Base-by-base conservation (phyloP, 1,140 invertebrate species). In the Plodia interpunctella region DNA sequence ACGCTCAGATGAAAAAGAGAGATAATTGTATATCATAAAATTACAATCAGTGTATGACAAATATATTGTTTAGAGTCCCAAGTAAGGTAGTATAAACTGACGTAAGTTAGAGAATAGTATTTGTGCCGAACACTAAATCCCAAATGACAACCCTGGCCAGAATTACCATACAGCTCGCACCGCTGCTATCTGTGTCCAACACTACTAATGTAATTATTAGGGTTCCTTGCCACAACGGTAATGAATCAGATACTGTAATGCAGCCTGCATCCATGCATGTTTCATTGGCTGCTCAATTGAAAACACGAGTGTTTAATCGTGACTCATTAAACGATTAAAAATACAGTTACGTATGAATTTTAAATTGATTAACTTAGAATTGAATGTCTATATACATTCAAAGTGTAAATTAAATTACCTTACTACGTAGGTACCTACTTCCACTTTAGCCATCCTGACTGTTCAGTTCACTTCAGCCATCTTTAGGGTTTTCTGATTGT, bases 141-240 rank as follows among this genome's bases (percentile, higher is more conserved):
- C 71, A 60, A n/a, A 15, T n/a, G 38, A 15, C 38, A 44, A 44
- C 38, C 38, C 38, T 44, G 38, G 11, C 15, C n/a, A 44, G 70
- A 72, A 86, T 88, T 88, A 80, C 72, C 81, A 88, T 85, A 78
- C 72, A 44, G 67, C 72, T 72, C 72, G 72, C 76, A 74, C 79
- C 72, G 67, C 68, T 62, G 32, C 58, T 82, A 78, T 84, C 76
- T 74, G 59, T 61, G 72, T 74, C 76, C 76, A 81, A 71, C 74
- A 67, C 69, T 70, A 72, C 70, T 73, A 77, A 72, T 72, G 76
- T 74, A 66, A 59, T 60, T 60, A 60, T 60, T 60, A 60, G 59
- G 52, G 53, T 21, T 54, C 51, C 59, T 35, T 49, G 25, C 53
- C 59, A 49, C 35, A 55, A 60, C 54, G 59, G 52, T 32, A 49